Evolutionary conservation across 1,140 invertebrate species (phyloP).

Genomic region (Lepidotrigona ventralis): DNA sequence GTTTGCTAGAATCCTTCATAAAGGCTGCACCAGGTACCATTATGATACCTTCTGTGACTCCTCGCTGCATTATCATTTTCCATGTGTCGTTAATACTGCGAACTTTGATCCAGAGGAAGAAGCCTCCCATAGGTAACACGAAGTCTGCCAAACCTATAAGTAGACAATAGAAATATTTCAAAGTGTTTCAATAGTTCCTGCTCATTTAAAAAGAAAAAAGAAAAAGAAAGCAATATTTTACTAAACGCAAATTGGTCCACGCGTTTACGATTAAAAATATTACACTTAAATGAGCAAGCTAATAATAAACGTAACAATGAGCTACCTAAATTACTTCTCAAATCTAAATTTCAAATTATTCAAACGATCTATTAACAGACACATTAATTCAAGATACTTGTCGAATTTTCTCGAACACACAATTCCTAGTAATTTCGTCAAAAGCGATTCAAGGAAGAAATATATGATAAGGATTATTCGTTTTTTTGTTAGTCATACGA

Average conservation of each 20-base stretch:
- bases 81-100: conserved; percentile 85
- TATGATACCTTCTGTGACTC: conserved; percentile 82
- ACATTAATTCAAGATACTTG: not conserved
- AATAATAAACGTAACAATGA: not conserved
- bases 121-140: conserved; percentile 84
- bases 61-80: conserved; percentile 86
- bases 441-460: not conserved
- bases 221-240: too few species aligned
- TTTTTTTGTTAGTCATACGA: not conserved
- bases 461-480: not conserved
- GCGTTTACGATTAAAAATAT: not conserved
- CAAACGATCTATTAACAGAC: not conserved
- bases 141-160: conserved; percentile 84
- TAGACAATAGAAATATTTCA: not conserved
- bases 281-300: not conserved
- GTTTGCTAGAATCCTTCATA: conserved; percentile 81
- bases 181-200: too few species aligned
- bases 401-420: not conserved
- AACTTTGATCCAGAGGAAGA: conserved; percentile 90
- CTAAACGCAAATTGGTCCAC: not conserved
- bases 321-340: not conserved
- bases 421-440: too few species aligned
- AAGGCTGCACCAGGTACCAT: conserved; percentile 87
- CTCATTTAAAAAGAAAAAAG: too few species aligned
- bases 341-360: not conserved